phyloP scores from a whole-genome alignment of 2,113 vertebrate species.

The Macrotus californicus region DNA sequence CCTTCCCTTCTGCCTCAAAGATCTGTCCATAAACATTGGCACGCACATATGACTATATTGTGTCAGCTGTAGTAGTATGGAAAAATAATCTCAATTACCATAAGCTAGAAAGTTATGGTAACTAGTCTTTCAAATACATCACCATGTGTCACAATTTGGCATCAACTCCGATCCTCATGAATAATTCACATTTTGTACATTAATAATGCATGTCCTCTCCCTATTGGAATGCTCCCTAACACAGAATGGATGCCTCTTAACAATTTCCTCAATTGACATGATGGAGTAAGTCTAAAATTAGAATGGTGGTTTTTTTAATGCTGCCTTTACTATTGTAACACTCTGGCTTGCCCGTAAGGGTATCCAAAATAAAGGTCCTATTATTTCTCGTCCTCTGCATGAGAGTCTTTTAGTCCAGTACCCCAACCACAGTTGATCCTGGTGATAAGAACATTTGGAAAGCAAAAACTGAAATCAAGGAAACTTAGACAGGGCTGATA shows the following conservation, averaged over 20 bases:
- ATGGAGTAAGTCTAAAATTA: not conserved
- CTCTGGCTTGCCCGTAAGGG: not conserved
- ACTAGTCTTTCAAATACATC: constrained; percentile 40
- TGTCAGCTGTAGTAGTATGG: not conserved
- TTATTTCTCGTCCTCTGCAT: not conserved
- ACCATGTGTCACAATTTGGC: not conserved
- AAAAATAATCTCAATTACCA: constrained; percentile 16
- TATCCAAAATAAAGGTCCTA: not conserved
- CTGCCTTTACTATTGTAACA: not conserved
- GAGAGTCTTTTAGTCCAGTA: not conserved
- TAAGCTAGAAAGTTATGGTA: constrained; percentile 28
- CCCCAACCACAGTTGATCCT: not conserved
- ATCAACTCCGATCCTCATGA: constrained; percentile 39
- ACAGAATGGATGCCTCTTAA: not conserved
- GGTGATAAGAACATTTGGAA: not conserved
- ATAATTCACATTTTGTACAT: constrained; percentile 44
- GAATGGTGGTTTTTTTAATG: not conserved
- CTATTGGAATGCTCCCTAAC: constrained; percentile 34
- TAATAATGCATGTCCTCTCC: constrained; percentile 37
- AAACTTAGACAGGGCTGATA: not conserved
- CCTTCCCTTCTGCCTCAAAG: not conserved
- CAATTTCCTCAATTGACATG: constrained; percentile 22
- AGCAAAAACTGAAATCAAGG: not conserved
- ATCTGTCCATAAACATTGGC: constrained; percentile 8
- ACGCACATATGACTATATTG: not conserved